Base-by-base conservation (phyloP, 1,140 invertebrate genomes). In the Lepidurus apus region DNA sequence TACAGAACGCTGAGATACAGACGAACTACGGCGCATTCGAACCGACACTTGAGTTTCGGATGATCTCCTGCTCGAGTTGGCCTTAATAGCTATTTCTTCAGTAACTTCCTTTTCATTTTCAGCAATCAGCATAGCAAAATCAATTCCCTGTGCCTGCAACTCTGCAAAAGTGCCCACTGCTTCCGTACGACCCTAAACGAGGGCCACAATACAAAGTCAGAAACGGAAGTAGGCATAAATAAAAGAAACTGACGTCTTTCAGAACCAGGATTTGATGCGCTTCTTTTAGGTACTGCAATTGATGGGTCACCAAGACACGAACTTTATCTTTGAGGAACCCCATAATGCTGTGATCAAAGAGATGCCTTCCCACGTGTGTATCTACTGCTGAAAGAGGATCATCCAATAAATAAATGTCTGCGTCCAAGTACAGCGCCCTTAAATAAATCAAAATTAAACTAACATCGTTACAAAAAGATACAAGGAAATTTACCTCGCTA, bases 371-470 rank as follows among this genome's bases (percentile, higher is more conserved):
- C 1, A 92, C 91, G 81, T 90, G 89, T 1, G 90, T 87, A 84
- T 93, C 91, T 42, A 93, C 91, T 7, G 93, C 93, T 77, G 92
- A 93, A 21, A 95, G 85, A 8, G 93, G 93, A 87, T 95, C 93
- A 84, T 95, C 93, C 44, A 95, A 84, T 9, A 95, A 84, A 84
- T 95, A 95, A 78, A 96, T 91, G 83, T 93, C 91, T 0, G 93
- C 90, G 80, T 93, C 89, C 75, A 90, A 88, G 84, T 96, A 96
- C 5, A 95, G 87, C 11, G 93, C 91, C 77, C 94, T 83, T 77
- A 76, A 78, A 1, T 5, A 77, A n/a, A 5, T 45, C 26, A 77
- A 11, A 13, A 11, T 17, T 77, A n/a, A 21, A 17, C 26, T 44
- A 5, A 26, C 8, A 42, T 17, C 44, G 1, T 34, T 34, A 34